A percentile compares a stretch with the other conserved stretches of the same genome.
These are phyloP conservation scores for Pelmatolapia mariae DNA, from an alignment of 2,113 vertebrate genomes.

Conservation along the genomic window DNA sequence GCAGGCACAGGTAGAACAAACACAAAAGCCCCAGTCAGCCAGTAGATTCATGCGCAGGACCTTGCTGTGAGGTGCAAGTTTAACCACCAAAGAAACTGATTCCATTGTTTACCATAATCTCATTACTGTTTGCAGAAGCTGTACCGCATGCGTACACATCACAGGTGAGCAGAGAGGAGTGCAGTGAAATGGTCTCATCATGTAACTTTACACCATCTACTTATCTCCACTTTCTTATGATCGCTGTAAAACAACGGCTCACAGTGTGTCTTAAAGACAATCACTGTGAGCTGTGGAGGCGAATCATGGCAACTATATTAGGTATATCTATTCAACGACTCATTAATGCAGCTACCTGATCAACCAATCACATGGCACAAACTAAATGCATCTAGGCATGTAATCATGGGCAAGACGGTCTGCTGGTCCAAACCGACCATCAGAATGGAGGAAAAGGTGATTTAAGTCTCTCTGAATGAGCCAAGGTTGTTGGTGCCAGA, in stretches of 20 bases:
- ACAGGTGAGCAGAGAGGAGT: not conserved
- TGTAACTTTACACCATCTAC: not conserved
- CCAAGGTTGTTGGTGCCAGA: not conserved
- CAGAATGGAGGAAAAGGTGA: not conserved
- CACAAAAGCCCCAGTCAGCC: not conserved
- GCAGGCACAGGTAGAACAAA: not conserved
- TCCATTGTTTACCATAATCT: not conserved
- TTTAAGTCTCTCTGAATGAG: not conserved
- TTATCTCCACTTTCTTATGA: not conserved
- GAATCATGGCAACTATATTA: not conserved
- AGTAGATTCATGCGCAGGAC: not conserved
- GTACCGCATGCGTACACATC: fast-evolving
- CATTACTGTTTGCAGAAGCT: not conserved
- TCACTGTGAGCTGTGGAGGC: not conserved
- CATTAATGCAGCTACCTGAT: not conserved
- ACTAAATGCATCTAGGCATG: not conserved
- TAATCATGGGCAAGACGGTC: not conserved
- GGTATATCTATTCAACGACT: fast-evolving
- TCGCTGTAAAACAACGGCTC: not conserved
- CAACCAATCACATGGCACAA: fast-evolving
- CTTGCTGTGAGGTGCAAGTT: not conserved
- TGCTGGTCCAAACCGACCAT: not conserved
- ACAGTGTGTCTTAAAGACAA: not conserved
- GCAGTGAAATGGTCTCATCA: not conserved
- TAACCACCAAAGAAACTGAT: not conserved